Evolutionary conservation across 37 sponge, comb jelly and placozoan genomes (phyloP).

Genomic region (Eunapius fragilis): DNA sequence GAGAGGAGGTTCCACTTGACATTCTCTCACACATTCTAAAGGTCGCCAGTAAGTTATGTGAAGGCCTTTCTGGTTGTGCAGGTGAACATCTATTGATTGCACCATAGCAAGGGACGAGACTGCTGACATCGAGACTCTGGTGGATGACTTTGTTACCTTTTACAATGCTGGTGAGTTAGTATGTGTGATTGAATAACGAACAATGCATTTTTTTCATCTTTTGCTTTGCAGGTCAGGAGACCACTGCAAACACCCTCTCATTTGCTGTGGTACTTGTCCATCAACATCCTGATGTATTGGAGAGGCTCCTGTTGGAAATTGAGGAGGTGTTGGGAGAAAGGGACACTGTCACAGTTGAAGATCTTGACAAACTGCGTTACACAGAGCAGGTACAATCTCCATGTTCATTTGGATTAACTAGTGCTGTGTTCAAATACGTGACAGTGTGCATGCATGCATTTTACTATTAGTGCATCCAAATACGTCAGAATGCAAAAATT

Average conservation of each 20-base stretch:
- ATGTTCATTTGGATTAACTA: too few species aligned
- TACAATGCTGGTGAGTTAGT: constrained; percentile 15
- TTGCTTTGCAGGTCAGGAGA: constrained; percentile 1
- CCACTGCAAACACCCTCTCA: not conserved
- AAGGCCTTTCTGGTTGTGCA: too few species aligned
- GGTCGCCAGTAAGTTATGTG: constrained; percentile 6
- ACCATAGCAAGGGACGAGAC: not conserved
- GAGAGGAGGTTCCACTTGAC: constrained; percentile 20
- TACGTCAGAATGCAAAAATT: too few species aligned
- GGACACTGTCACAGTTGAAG: not conserved
- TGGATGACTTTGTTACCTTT: constrained; percentile 26
- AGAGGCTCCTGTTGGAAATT: not conserved
- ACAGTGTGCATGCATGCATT: not conserved
- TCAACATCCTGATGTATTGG: not conserved
- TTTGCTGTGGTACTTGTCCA: not conserved
- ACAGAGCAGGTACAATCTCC: not conserved
- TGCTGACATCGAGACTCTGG: constrained; percentile 14
- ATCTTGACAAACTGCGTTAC: not conserved
- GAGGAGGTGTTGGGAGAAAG: not conserved
- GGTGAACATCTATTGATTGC: not conserved
- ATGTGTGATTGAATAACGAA: not conserved
- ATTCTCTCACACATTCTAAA: constrained; percentile 6
- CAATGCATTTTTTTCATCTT: not conserved
- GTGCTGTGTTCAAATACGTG: not conserved
- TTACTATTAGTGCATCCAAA: too few species aligned